Evolutionary conservation across 2,797 vertebrate genomes (phyloP).

Genomic region (Limnodromus scolopaceus): DNA sequence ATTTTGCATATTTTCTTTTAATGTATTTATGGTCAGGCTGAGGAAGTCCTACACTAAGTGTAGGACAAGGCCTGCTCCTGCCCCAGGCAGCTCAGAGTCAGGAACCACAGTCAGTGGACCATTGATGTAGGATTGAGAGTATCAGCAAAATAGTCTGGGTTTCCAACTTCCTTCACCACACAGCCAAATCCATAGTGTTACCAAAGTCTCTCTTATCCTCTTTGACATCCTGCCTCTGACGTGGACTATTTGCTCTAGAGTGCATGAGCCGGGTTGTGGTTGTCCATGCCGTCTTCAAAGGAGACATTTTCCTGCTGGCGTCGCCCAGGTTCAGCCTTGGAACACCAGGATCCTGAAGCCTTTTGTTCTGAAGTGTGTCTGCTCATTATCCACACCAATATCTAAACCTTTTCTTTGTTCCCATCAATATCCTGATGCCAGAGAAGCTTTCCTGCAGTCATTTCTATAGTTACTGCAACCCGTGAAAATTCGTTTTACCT

Average conservation of each 20-base stretch:
- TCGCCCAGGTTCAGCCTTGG: background rate
- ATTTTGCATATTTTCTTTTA: background rate
- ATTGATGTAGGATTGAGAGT: background rate
- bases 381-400: background rate
- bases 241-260: fast-evolving
- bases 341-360: background rate
- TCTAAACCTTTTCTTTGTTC: background rate
- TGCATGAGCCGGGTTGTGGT: background rate
- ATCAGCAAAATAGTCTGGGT: background rate
- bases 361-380: background rate
- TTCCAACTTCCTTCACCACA: background rate
- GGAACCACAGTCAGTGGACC: fast-evolving
- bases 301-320: background rate
- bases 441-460: background rate
- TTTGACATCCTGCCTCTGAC: background rate
- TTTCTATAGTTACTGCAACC: background rate
- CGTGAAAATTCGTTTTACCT: background rate
- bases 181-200: background rate
- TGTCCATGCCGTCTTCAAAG: background rate
- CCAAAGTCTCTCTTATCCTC: background rate
- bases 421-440: background rate
- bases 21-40: background rate
- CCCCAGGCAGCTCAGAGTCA: fast-evolving
- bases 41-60: background rate
- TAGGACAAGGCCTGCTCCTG: background rate